phyloP scores from a whole-genome alignment of 2,113 vertebrate species.

The Malurus elegans region DNA sequence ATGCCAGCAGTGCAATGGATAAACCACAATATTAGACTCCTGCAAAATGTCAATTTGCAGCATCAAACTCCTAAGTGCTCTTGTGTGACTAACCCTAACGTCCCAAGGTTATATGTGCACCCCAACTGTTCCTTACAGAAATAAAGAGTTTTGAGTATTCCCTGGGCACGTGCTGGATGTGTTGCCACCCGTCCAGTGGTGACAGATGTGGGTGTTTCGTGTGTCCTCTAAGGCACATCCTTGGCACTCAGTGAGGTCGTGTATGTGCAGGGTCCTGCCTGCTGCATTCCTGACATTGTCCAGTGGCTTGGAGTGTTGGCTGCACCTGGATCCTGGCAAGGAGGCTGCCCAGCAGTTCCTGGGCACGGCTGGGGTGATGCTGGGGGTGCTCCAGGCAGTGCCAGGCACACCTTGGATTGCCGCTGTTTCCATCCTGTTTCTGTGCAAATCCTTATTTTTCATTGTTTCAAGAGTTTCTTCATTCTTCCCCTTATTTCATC shows the following conservation, averaged over 20 bases:
- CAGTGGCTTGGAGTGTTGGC: rapidly evolving
- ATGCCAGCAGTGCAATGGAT: neutral
- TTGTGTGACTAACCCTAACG: too few species aligned
- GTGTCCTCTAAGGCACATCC: neutral
- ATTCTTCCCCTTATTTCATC: neutral
- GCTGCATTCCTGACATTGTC: rapidly evolving
- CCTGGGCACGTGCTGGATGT: neutral
- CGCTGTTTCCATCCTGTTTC: neutral
- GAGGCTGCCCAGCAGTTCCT: neutral
- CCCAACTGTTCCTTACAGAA: neutral
- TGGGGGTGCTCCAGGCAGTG: neutral
- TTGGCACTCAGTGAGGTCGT: neutral
- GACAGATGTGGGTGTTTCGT: neutral
- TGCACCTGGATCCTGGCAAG: rapidly evolving
- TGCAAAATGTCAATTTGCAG: neutral
- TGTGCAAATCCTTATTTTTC: neutral
- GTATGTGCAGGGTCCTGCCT: neutral
- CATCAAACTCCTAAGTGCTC: neutral
- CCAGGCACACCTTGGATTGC: neutral
- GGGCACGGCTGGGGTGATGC: neutral
- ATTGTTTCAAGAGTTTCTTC: neutral
- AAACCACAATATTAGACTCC: neutral
- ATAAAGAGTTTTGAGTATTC: neutral
- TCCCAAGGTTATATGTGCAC: neutral
- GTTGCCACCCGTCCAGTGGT: neutral